phyloP scores from a whole-genome alignment of 2,888 invertebrate genomes.

The Cyclophora punctaria region DNA sequence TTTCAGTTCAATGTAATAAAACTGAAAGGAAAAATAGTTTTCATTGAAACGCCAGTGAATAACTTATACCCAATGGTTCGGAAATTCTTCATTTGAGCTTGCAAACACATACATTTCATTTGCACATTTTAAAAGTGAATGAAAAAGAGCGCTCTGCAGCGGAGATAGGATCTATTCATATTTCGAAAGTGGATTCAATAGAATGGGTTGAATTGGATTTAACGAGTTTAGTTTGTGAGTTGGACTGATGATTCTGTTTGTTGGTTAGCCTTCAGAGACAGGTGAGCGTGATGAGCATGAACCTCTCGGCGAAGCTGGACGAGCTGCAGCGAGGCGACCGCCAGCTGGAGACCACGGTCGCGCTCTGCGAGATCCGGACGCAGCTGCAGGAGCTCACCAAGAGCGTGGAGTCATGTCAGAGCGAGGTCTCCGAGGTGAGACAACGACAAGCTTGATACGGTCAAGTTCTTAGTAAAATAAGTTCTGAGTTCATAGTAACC shows the following conservation, averaged over 20 bases:
- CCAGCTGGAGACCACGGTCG: slow-evolving; percentile 94
- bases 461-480: no score
- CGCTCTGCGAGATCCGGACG: slow-evolving; percentile 93
- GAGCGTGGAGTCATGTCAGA: slow-evolving; percentile 95
- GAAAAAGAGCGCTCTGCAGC: slow-evolving; percentile 2
- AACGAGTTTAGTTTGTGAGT: no score
- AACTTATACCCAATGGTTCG: slow-evolving; percentile 1
- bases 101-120: slow-evolving; percentile 8
- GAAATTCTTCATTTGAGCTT: slow-evolving; percentile 11
- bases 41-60: slow-evolving; percentile 4
- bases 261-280: slow-evolving; percentile 92
- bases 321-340: slow-evolving; percentile 93
- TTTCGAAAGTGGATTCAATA: no score
- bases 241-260: slow-evolving; percentile 17
- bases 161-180: slow-evolving; percentile 5
- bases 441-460: no score
- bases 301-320: slow-evolving; percentile 94
- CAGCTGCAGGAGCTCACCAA: slow-evolving; percentile 95
- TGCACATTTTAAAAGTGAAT: slow-evolving; percentile 5
- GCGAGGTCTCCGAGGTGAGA: slow-evolving; percentile 89
- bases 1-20: background rate
- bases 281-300: slow-evolving; percentile 98
- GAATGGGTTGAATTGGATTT: no score
- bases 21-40: slow-evolving; percentile 7
- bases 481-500: no score